Evolutionary conservation across 2,797 vertebrate species (phyloP).

Genomic region (Arnoldichthys spilopterus): DNA sequence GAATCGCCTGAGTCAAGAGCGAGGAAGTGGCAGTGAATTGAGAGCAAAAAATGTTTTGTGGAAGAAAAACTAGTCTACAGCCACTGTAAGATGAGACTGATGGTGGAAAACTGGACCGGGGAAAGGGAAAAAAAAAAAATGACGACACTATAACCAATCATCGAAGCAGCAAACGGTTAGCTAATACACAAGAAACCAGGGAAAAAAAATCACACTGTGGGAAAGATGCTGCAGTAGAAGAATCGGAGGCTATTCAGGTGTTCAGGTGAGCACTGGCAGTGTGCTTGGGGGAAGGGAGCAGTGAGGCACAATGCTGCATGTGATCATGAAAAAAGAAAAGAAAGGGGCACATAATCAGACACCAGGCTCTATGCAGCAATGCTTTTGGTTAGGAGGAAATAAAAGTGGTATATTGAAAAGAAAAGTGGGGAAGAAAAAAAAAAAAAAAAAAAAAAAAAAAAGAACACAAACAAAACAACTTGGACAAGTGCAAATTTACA

Average conservation of each 20-base stretch:
- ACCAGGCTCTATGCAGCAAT: conserved; percentile 16
- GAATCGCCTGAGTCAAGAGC: conserved; percentile 64
- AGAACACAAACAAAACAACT: conserved; percentile 31
- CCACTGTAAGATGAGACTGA: background rate
- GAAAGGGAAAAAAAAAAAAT: background rate
- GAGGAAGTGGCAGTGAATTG: conserved; percentile 52
- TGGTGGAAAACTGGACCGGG: conserved; percentile 6
- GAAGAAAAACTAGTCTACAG: background rate
- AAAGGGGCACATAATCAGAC: conserved; percentile 20
- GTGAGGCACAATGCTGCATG: conserved; percentile 85
- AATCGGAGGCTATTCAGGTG: conserved; percentile 85
- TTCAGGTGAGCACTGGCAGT: conserved; percentile 90
- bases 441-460: conserved; percentile 66
- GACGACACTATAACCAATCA: background rate
- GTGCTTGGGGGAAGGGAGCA: conserved; percentile 88
- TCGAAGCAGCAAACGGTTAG: conserved; percentile 21
- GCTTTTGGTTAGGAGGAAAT: conserved; percentile 43
- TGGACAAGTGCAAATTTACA: conserved; percentile 89
- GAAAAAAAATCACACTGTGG: background rate
- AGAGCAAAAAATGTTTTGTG: background rate
- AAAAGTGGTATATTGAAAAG: conserved; percentile 4
- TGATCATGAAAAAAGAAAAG: conserved; percentile 34
- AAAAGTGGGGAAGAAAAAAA: conserved; percentile 68
- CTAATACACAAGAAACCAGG: conserved; percentile 2
- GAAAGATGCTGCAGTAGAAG: background rate